These are phyloP conservation scores for Machaerirhynchus nigripectus DNA, from an alignment of 2,113 vertebrate genomes.

Conservation along the genomic window DNA sequence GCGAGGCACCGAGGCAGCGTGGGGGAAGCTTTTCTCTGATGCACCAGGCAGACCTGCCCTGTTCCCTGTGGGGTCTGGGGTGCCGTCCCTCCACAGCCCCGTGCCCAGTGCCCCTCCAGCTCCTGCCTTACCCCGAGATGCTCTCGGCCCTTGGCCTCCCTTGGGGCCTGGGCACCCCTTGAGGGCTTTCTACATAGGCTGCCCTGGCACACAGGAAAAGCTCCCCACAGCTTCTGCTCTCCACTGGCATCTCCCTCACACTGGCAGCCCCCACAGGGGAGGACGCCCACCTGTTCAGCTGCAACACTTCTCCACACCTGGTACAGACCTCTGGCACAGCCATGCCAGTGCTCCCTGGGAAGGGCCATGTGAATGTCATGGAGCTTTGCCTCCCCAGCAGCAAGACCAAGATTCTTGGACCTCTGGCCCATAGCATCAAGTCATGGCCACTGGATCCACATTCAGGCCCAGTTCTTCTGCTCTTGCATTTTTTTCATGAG, in stretches of 20 bases:
- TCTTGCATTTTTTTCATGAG: not conserved
- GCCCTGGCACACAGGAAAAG: too few species aligned
- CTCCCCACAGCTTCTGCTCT: not conserved
- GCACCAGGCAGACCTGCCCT: not conserved
- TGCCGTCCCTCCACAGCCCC: rapidly evolving
- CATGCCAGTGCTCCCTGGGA: not conserved
- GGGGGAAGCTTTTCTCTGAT: too few species aligned
- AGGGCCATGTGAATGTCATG: rapidly evolving
- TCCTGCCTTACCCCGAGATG: rapidly evolving
- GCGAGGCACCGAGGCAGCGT: rapidly evolving
- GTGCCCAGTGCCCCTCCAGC: not conserved
- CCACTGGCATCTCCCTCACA: not conserved
- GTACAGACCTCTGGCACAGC: too few species aligned
- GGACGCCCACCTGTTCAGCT: not conserved
- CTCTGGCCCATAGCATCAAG: not conserved
- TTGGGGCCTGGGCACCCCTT: rapidly evolving
- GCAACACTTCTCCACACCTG: not conserved
- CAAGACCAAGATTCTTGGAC: not conserved
- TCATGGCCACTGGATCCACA: too few species aligned
- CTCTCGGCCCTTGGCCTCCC: not conserved
- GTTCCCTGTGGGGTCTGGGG: rapidly evolving
- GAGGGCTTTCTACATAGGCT: not conserved
- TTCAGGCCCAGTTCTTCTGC: not conserved
- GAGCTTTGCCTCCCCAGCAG: not conserved
- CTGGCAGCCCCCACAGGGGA: not conserved